Base-by-base conservation (phyloP, 2,888 invertebrate genomes). In the Ischnura elegans region DNA sequence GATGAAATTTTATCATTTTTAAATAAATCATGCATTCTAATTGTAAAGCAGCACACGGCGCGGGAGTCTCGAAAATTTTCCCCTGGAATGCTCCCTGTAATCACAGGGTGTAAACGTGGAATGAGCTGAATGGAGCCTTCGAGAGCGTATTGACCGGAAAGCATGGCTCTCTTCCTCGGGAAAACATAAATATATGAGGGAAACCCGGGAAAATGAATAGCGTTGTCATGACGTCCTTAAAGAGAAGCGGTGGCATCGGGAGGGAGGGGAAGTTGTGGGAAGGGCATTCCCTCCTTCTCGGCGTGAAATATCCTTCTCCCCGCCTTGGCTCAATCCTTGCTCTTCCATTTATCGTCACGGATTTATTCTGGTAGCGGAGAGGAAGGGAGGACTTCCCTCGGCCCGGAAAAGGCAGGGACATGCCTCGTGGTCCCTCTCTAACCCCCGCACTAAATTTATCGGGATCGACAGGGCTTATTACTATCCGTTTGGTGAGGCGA, bases 401-500 rank as follows among this genome's bases (percentile, higher is more conserved):
- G 43, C 21, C 25, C n/a, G 61, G 61, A 25, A 66, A 66, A 42
- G 90, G 90, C 42, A 55, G 61, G 55, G 90, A 66, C 90, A 90
- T 66, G 43, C 61, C 61, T 90, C 90, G 45, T 13, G 76, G 36
- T 76, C 61, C 51, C 19, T 51, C 19, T 43, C 61, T n/a, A 55
- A 43, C 90, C 90, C 55, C 87, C 29, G 87, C 42, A 87, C 90
- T 90, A 90, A 90, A 90, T 90, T 90, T 66, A 90, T 90, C 51
- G 61, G 42, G 61, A 25, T 66, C 90, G 90, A 90, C 90, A 90
- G 61, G 90, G 90, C 90, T 90, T 90, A 90, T 90, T 90, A 90
- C 90, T 90, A 61, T 90, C 61, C 61, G 61, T 36, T 36, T 29
- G 61, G 90, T n/a, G 61, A 43, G 61, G 42, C 6, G 10, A 55